A percentile compares a stretch with the other conserved stretches of the same genome.
Conservation (phyloP, 2,888 invertebrate genomes). For the Synanthedon andrenaeformis region DNA sequence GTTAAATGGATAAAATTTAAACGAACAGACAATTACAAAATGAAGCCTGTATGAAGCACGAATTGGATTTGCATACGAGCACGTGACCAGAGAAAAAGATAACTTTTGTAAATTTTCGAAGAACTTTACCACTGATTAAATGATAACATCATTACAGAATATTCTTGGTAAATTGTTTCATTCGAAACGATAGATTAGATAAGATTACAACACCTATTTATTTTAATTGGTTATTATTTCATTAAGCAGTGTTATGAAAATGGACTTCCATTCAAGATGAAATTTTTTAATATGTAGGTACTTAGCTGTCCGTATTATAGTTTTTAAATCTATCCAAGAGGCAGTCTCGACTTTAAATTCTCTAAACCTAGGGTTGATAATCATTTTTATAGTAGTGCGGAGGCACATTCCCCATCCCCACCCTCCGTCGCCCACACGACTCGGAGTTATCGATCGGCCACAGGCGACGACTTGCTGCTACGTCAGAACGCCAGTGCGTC, state of each 20-base stretch:
- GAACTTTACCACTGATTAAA: not conserved
- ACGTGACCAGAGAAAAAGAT: slow-evolving; percentile 35
- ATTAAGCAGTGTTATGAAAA: too few species aligned
- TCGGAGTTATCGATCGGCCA: slow-evolving; percentile 49
- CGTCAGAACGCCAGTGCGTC: slow-evolving; percentile 53
- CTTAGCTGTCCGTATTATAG: too few species aligned
- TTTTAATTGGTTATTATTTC: too few species aligned
- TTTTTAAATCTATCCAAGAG: too few species aligned
- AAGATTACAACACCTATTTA: too few species aligned
- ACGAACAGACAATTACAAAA: not conserved
- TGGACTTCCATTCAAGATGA: too few species aligned
- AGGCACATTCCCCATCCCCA: not conserved
- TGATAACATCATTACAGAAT: too few species aligned
- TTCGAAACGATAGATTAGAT: too few species aligned
- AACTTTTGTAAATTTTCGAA: slow-evolving; percentile 7
- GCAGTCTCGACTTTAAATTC: too few species aligned
- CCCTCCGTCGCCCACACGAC: slow-evolving; percentile 37
- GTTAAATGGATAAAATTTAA: not conserved
- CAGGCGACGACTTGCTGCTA: slow-evolving; percentile 39
- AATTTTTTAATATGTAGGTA: too few species aligned
- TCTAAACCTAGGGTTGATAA: too few species aligned
- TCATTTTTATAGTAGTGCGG: not conserved
- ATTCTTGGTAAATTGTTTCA: too few species aligned
- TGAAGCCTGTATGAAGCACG: slow-evolving; percentile 31
- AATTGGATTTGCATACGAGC: slow-evolving; percentile 39